These are phyloP conservation scores for Apus apus DNA, from an alignment of 2,113 vertebrate genomes.

Conservation along the genomic window DNA sequence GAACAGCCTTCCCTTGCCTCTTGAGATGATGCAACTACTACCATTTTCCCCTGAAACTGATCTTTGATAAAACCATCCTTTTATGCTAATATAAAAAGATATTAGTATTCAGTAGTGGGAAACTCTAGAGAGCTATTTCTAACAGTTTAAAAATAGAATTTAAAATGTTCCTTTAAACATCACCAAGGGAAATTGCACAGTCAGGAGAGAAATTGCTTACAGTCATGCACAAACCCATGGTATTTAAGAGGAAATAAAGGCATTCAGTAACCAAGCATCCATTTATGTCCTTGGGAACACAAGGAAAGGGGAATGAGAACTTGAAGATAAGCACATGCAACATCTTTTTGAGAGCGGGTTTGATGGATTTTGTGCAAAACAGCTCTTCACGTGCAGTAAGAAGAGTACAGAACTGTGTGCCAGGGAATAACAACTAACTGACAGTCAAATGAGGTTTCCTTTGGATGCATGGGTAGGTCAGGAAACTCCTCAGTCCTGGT, in stretches of 20 bases:
- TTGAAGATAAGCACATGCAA: background rate
- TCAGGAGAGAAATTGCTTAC: conserved; percentile 50
- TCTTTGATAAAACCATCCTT: conserved; percentile 57
- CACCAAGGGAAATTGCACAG: conserved; percentile 44
- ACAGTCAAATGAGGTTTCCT: background rate
- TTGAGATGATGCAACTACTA: conserved; percentile 29
- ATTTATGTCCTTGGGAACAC: conserved; percentile 33
- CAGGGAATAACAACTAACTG: background rate
- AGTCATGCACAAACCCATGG: background rate
- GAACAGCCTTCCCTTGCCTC: background rate
- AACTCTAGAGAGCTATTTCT: conserved; percentile 49
- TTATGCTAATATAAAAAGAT: conserved; percentile 44
- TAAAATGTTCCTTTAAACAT: conserved; percentile 44
- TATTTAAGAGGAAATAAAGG: conserved; percentile 3
- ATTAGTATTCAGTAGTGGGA: conserved; percentile 41
- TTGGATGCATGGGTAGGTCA: background rate
- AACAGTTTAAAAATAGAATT: conserved; percentile 49
- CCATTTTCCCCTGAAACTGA: background rate
- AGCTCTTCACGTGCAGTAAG: background rate
- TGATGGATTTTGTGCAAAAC: background rate
- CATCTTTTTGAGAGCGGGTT: background rate
- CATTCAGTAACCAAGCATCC: background rate
- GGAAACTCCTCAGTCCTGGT: background rate
- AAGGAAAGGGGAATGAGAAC: background rate
- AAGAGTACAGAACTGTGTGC: background rate